Base-by-base conservation (phyloP, 2,888 invertebrate genomes). In the Chaitophorus viminalis region DNA sequence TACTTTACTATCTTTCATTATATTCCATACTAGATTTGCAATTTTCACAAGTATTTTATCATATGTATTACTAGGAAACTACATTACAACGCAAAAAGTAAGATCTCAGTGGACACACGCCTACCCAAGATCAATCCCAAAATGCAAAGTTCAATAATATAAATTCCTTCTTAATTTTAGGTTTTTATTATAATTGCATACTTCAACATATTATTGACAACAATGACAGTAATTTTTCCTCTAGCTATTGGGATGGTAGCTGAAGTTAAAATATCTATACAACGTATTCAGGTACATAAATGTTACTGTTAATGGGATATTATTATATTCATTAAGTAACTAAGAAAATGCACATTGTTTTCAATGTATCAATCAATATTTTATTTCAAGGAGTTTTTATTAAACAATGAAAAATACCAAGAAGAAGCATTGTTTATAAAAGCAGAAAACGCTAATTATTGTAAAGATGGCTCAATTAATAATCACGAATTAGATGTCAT, bases 21-120 rank as follows among this genome's bases (percentile, higher is more conserved):
- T 97, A 52, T 96, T 96, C 90, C 95, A 96, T 0, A 95, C 96
- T 33, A 94, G 97, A 90, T 92, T 96, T 33, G 95, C 97, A 0
- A 92, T 97, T 0, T 96, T 95, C 90, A 92, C 94, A 78, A 95
- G 96, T 0, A 93, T 97, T 60, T 91, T 96, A 0, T 93, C 95
- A 0, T 95, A 94, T 91, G 92, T 95, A 1, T 90, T 96, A n/a
- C 91, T 93, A 0, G 95, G 94, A 8, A 93, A 95, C 90, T 91
- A 92, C 4, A 92, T 97, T 89, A 94, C 95, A 0, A 95, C 96
- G 0, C 95, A 95, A 90, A 94, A 94, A 91, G 96, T 94, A 92
- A 92, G 92, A 90, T n/a, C 46, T 11, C 46, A 46, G 14, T 14
- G 14, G 46, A 46, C 11, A 5, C 46, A 46, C 1, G 14, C 36